Evolutionary conservation across 2,888 invertebrate species (phyloP).

Genomic region (Osmoderma eremita): DNA sequence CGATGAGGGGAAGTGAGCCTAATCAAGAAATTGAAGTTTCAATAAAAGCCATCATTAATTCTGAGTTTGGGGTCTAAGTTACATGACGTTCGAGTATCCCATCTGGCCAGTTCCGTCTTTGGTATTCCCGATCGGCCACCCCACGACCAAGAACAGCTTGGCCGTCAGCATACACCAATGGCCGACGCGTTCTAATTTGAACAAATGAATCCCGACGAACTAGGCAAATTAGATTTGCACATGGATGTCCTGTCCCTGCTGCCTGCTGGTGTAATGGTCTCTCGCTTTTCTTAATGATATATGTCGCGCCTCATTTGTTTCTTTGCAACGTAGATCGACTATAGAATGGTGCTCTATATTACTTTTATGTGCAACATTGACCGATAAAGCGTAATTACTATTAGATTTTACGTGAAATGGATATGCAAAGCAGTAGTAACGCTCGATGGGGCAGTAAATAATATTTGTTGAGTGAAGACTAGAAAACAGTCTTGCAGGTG

Average conservation of each 20-base stretch:
- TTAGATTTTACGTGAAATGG: no score
- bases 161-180: constrained; percentile 48
- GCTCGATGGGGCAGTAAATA: no score
- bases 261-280: constrained; percentile 43
- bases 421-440: no score
- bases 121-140: background rate
- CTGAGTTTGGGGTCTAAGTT: constrained; percentile 64
- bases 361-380: background rate
- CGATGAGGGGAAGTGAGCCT: constrained; percentile 60
- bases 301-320: constrained; percentile 48
- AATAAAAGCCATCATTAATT: constrained; percentile 79
- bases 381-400: no score
- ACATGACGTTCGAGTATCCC: constrained; percentile 56
- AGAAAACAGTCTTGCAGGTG: no score
- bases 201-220: constrained; percentile 74
- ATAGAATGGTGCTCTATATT: background rate
- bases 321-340: constrained; percentile 29
- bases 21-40: constrained; percentile 76
- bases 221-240: constrained; percentile 74
- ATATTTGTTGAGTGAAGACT: no score
- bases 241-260: constrained; percentile 53
- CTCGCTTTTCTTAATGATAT: constrained; percentile 48
- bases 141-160: constrained; percentile 21
- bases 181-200: constrained; percentile 67
- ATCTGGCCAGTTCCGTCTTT: constrained; percentile 48